Evolutionary conservation across 2,888 invertebrate species (phyloP).

Genomic region (Drosophila quasianomalipes): DNA sequence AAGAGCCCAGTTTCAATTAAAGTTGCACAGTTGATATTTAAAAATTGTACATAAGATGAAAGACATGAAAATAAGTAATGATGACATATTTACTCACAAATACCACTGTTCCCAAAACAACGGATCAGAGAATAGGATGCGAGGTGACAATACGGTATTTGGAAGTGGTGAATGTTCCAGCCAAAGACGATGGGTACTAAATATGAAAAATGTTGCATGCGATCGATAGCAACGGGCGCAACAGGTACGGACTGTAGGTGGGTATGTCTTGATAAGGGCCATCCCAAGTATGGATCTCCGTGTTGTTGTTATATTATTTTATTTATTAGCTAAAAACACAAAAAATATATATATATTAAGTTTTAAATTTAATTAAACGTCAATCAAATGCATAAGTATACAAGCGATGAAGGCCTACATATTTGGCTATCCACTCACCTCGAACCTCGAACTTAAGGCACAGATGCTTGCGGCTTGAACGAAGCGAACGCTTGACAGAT

Average conservation of each 20-base stretch:
- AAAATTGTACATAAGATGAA: constrained; percentile 27
- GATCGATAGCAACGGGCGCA: constrained; percentile 70
- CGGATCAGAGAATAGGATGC: constrained; percentile 93
- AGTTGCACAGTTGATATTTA: background rate
- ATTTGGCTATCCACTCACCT: constrained; percentile 86
- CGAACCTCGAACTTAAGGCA: constrained; percentile 91
- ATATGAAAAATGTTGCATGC: constrained; percentile 73
- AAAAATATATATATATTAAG: background rate
- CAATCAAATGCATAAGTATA: constrained; percentile 14
- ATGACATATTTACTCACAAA: constrained; percentile 90
- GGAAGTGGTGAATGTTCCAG: constrained; percentile 74
- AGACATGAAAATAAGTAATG: constrained; percentile 46
- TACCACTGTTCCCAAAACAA: constrained; percentile 99
- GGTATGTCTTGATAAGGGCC: constrained; percentile 86
- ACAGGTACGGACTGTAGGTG: constrained; percentile 83
- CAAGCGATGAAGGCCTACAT: constrained; percentile 12
- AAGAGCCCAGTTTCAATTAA: background rate
- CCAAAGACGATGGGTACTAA: constrained; percentile 63
- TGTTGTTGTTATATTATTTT: constrained; percentile 97
- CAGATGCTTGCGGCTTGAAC: constrained; percentile 92
- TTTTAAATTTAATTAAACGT: background rate
- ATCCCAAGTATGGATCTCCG: constrained; percentile 95
- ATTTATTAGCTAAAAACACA: constrained; percentile 87
- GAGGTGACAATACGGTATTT: too few species aligned
- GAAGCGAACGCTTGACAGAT: constrained; percentile 93